These are phyloP conservation scores for Periophthalmodon schlosseri DNA, from an alignment of 2,113 vertebrate genomes.

Conservation along the genomic window DNA sequence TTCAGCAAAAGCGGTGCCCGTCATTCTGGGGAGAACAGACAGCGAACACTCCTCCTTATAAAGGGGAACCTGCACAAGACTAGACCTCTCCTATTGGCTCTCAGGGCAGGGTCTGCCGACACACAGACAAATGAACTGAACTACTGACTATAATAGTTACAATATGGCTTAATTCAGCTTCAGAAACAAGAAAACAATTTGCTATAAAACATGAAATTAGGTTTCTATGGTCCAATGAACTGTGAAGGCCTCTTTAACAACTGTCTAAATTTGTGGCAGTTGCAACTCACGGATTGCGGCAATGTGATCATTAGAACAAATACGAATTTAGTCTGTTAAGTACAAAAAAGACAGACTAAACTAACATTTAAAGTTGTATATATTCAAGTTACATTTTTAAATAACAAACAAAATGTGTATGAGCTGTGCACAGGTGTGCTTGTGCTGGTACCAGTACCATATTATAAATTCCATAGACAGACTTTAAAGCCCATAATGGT, in stretches of 20 bases:
- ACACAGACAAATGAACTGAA: conserved; percentile 11
- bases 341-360: no score
- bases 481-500: conserved; percentile 27
- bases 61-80: conserved; percentile 63
- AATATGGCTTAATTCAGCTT: neutral
- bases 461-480: conserved; percentile 35
- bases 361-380: no score
- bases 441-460: neutral
- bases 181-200: no score
- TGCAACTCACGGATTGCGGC: no score
- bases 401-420: neutral
- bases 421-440: neutral
- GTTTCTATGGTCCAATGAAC: no score
- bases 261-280: no score
- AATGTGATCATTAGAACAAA: no score
- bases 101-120: conserved; percentile 36
- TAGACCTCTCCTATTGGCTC: conserved; percentile 46
- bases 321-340: no score
- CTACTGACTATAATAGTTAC: neutral
- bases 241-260: no score
- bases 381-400: no score
- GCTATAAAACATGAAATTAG: no score
- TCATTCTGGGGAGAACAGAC: conserved; percentile 42
- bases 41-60: conserved; percentile 71
- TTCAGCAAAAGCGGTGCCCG: conserved; percentile 21